Evolutionary conservation across 2,888 invertebrate genomes (phyloP).

Genomic region (Diarsia brunnea): DNA sequence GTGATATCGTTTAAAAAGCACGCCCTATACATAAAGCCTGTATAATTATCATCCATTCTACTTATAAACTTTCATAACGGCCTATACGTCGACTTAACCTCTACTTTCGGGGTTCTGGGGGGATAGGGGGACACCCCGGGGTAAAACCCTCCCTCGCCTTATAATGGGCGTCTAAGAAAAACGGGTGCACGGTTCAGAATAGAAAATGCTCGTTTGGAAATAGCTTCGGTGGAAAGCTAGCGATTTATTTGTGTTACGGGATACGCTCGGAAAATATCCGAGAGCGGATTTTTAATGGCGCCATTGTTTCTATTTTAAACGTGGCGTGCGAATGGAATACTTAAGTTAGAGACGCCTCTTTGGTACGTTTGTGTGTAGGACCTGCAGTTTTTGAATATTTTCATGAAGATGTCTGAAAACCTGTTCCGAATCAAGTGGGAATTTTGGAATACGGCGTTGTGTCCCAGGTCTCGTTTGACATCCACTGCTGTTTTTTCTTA

Average conservation of each 20-base stretch:
- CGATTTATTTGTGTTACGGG: slow-evolving; percentile 90
- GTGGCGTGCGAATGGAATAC: slow-evolving; percentile 89
- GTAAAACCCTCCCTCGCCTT: slow-evolving; percentile 81
- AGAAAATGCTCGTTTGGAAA: slow-evolving; percentile 90
- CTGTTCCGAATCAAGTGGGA: not conserved
- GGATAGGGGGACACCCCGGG: slow-evolving; percentile 66
- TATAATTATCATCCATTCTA: slow-evolving; percentile 91
- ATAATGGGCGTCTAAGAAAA: slow-evolving; percentile 90
- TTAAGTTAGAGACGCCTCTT: slow-evolving; percentile 76
- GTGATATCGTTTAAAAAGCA: slow-evolving; percentile 87
- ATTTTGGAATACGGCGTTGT: not conserved
- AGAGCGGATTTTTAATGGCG: slow-evolving; percentile 90
- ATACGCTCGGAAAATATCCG: slow-evolving; percentile 89
- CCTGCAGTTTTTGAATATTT: slow-evolving; percentile 53
- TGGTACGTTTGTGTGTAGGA: slow-evolving; percentile 49
- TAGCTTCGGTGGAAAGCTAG: slow-evolving; percentile 90
- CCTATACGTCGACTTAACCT: slow-evolving; percentile 91
- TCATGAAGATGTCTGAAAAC: slow-evolving; percentile 19
- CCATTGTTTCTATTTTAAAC: slow-evolving; percentile 90
- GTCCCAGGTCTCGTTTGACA: too few relatives aligned
- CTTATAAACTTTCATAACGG: slow-evolving; percentile 91
- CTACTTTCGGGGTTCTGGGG: slow-evolving; percentile 83
- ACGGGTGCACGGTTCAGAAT: slow-evolving; percentile 90
- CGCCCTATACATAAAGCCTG: slow-evolving; percentile 86
- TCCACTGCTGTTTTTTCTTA: too few relatives aligned